Evolutionary conservation across 2,113 vertebrate genomes (phyloP).

Genomic region (Grammomys dolichurus): DNA sequence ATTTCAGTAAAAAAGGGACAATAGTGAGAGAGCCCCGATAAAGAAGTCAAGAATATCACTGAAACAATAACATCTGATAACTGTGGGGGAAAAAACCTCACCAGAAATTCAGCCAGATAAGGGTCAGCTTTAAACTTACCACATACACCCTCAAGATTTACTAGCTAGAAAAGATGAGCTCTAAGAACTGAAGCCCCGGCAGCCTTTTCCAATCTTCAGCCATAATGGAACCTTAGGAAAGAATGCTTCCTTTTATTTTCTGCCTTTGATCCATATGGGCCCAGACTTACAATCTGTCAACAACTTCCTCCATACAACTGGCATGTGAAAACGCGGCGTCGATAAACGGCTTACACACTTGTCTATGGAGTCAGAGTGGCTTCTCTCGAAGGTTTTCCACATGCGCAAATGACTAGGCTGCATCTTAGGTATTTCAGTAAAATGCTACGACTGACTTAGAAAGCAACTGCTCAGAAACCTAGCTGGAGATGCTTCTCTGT

Average conservation of each 20-base stretch:
- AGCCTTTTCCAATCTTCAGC: slow-evolving; percentile 44
- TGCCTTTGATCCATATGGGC: slow-evolving; percentile 69
- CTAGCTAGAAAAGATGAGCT: slow-evolving; percentile 78
- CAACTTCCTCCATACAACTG: slow-evolving; percentile 76
- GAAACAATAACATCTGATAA: slow-evolving; percentile 62
- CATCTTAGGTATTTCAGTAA: background rate
- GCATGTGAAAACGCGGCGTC: slow-evolving; percentile 73
- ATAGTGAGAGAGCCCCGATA: slow-evolving; percentile 40
- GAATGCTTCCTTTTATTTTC: slow-evolving; percentile 78
- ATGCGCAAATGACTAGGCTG: background rate
- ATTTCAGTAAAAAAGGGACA: slow-evolving; percentile 70
- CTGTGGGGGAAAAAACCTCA: background rate
- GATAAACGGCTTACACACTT: slow-evolving; percentile 62
- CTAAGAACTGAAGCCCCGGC: slow-evolving; percentile 54
- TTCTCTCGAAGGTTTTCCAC: slow-evolving; percentile 38
- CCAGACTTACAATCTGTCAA: slow-evolving; percentile 79
- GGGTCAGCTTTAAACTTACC: slow-evolving; percentile 80
- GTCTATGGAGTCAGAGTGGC: background rate
- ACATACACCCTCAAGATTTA: slow-evolving; percentile 77
- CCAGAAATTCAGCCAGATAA: slow-evolving; percentile 76
- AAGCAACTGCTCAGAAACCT: slow-evolving; percentile 39
- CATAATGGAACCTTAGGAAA: slow-evolving; percentile 79
- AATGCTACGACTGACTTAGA: slow-evolving; percentile 55
- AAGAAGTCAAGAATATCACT: slow-evolving; percentile 64
- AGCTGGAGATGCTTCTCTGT: background rate